Conservation (phyloP, 2,113 vertebrate species). For the Cheilinus undulatus region DNA sequence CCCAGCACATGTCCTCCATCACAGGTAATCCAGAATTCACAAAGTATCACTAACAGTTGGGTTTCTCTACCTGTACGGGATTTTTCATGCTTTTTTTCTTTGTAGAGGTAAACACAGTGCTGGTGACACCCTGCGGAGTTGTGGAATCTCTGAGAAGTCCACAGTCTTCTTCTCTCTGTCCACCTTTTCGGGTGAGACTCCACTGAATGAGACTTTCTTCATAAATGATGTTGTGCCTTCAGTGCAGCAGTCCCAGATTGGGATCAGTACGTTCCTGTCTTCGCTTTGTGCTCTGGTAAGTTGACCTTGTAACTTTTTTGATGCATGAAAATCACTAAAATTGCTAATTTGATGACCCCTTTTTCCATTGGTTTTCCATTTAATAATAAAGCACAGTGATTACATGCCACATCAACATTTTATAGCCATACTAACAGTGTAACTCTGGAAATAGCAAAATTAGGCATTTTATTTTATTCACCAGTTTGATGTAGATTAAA, state of each 20-base stretch:
- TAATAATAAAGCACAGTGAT: too few species aligned
- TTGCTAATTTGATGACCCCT: neutral
- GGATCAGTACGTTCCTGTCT: slow-evolving; percentile 69
- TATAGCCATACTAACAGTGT: too few species aligned
- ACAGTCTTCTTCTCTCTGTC: slow-evolving; percentile 57
- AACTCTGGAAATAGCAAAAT: too few species aligned
- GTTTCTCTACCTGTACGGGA: neutral
- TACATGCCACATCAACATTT: too few species aligned
- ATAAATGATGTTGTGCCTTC: slow-evolving; percentile 54
- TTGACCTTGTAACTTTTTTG: neutral
- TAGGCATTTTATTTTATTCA: too few species aligned
- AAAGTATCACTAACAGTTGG: too few species aligned
- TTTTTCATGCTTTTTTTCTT: neutral
- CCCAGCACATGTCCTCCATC: slow-evolving; percentile 58
- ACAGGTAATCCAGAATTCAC: slow-evolving; percentile 44
- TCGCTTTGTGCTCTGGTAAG: slow-evolving; percentile 62
- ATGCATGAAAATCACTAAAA: neutral
- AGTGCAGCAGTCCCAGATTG: slow-evolving; percentile 61
- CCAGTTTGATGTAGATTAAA: too few species aligned
- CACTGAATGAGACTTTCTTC: neutral
- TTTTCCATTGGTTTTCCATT: too few species aligned
- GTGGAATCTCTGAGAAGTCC: slow-evolving; percentile 49
- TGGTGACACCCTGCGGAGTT: slow-evolving; percentile 19
- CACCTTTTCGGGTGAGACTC: slow-evolving; percentile 1
- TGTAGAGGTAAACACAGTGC: neutral